Evolutionary conservation across 2,797 vertebrate genomes (phyloP), one percentile per base, ranked within the genome.

Genomic region (Chrysocyon brachyurus): DNA sequence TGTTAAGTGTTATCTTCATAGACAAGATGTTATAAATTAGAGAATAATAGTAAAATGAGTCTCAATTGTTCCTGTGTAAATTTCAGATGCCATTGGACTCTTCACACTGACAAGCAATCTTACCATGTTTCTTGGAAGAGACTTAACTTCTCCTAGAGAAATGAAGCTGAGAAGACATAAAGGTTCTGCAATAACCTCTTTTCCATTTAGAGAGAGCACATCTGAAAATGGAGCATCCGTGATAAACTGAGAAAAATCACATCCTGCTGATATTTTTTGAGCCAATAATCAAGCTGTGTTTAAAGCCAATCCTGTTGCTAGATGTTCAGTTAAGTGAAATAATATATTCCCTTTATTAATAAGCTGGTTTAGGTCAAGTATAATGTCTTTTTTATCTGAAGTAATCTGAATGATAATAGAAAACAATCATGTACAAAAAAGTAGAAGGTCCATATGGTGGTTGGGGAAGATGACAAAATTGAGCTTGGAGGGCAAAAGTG

Each of bases 401-500:
- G 46, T 49, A 63, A n/a, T 49, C 57, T 21, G 61, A 66, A 26
- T 77, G 40, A n/a, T 28, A 52, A 22, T 9, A 16, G 19, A 68
- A 1, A 59, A 77, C 31, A 54, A 24, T 12, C 6, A 1, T 17
- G 10, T 31, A 10, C 12, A 46, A 77, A 10, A 40, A 86, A 10
- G 49, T 36, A 40, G 57, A 85, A 2, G 36, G 1, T 75, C 3
- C 3, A 16, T 21, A 4, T 24, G n/a, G 3, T 36, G 15, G 5
- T 6, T 91, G 72, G 24, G 14, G 56, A 49, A 81, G 6, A 79
- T 40, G 19, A 4, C 33, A 88, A 57, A 17, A 73, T 8, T 86
- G 79, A 82, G 8, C 28, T 21, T 49, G 9, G 40, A 22, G 46
- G 14, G 0, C 0, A 8, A 16, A 16, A 49, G 36, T 31, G 36